Evolutionary conservation across 2,797 vertebrate species (phyloP), one percentile per base, ranked within the genome.

Genomic region (Pseudochromis fuscus): DNA sequence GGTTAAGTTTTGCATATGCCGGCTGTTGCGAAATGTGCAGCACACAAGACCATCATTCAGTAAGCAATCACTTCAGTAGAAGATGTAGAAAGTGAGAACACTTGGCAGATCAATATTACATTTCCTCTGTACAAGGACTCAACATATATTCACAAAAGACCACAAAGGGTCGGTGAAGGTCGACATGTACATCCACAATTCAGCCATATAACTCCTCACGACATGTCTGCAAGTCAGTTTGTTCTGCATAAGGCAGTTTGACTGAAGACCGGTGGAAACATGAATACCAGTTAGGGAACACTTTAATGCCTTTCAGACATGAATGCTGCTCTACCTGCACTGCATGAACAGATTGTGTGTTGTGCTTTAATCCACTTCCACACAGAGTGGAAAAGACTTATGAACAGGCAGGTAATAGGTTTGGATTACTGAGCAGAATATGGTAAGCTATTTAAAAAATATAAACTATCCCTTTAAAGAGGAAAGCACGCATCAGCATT

Each of bases 61-160:
- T 67, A 77, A 88, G 73, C 59, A 78, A 80, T 89, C 74, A 83
- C 84, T 84, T 79, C 53, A 85, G 49, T 82, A 67, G 55, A 62
- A 82, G 81, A 79, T 77, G 57, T 40, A 74, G 76, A 87, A 81
- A 87, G 86, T 79, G 82, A 87, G 76, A 82, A 72, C 75, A 81
- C 72, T 73, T 62, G 67, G 56, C 64, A 67, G 84, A 91, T 92
- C 85, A 75, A 92, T 92, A 92, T 52, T 66, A 82, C 84, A 89
- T 85, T 87, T 83, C 81, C 79, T 79, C 67, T 84, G 79, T 78
- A 77, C 75, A 84, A 72, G 74, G 65, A 86, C 75, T 87, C 81
- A 72, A 81, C 88, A 88, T 75, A 87, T 77, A 77, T 62, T 77
- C 79, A 77, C 72, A 59, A 38, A 58, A 72, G 58, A 86, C 80